Base-by-base conservation (phyloP, 2,888 invertebrate species). In the Penaeus monodon region DNA sequence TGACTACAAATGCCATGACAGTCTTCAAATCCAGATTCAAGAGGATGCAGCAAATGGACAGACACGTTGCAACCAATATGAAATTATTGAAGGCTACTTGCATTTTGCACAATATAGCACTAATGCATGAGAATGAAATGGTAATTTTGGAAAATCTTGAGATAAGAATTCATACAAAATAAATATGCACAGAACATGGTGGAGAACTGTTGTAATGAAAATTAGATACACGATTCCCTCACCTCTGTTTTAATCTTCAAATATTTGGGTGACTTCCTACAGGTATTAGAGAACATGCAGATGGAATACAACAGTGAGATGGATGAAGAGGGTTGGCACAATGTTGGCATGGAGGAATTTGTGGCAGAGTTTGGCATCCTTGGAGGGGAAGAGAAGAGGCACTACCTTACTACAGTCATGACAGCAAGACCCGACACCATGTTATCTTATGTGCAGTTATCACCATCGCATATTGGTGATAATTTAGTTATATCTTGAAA, bases 331-430 rank as follows among this genome's bases (percentile, higher is more conserved):
- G 81, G 73, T 17, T 82, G 81, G 81, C 81, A 82, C 33, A 70
- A 73, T 12, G 44, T 81, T 27, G 63, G 57, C 12, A 63, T 57
- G 73, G 81, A 82, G 27, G 81, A 82, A 29, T 49, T 49, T 27
- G 73, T 82, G 81, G 81, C 81, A 24, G 81, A 82, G 63, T 82
- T 82, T 57, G 73, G 81, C 63, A 82, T 82, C 49, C 73, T 82
- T 22, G 81, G 81, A 29, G 81, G 81, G 20, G 73, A 82, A 73
- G 81, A 82, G 73, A 82, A 82, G 73, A 49, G 81, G 14, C 81
- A 82, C 29, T 82, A 82, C 24, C 81, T 82, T 29, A 82, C 81
- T 1, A 82, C 81, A 0, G 81, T 82, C 63, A 63, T 82, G 49
- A 57, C 81, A 20, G 49, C 81, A 20, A 57, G 20, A 14, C 73